Conservation (phyloP, 2,797 vertebrate genomes). For the Carcharodon carcharias region DNA sequence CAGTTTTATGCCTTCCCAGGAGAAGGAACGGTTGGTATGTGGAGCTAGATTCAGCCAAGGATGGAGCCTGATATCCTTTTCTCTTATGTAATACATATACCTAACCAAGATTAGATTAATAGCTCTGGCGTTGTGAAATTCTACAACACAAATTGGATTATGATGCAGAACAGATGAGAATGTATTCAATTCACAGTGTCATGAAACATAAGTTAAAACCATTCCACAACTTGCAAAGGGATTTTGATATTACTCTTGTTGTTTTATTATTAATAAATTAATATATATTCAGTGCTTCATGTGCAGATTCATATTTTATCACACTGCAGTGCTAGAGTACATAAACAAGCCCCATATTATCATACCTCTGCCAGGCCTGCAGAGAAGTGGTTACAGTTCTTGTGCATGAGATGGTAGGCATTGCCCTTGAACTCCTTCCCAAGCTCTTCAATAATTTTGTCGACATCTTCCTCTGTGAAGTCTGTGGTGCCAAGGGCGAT, state of each 20-base stretch:
- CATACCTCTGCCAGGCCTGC: constrained; percentile 77
- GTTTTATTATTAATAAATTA: not conserved
- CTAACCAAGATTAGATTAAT: not conserved
- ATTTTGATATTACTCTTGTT: not conserved
- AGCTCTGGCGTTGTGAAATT: not conserved
- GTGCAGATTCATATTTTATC: not conserved
- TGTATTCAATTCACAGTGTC: not conserved
- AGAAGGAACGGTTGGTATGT: not conserved
- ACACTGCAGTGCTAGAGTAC: not conserved
- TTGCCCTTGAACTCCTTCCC: constrained; percentile 83
- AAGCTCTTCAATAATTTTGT: constrained; percentile 87
- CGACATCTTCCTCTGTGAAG: constrained; percentile 82
- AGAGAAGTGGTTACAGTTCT: constrained; percentile 88
- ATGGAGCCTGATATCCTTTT: not conserved
- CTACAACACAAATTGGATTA: not conserved
- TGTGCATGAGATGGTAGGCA: constrained; percentile 82
- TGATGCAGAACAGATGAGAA: not conserved
- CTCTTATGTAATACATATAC: not conserved
- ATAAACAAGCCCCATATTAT: not conserved
- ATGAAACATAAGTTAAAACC: not conserved
- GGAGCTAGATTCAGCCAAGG: not conserved
- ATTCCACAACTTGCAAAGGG: not conserved
- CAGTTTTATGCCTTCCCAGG: not conserved
- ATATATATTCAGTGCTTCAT: not conserved
- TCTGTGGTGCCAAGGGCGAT: constrained; percentile 85